Percentiles rank a stretch among this genome's conserved stretches.
These are phyloP conservation scores for Carterocephalus palaemon DNA, from an alignment of 2,888 invertebrate genomes.

Conservation along the genomic window DNA sequence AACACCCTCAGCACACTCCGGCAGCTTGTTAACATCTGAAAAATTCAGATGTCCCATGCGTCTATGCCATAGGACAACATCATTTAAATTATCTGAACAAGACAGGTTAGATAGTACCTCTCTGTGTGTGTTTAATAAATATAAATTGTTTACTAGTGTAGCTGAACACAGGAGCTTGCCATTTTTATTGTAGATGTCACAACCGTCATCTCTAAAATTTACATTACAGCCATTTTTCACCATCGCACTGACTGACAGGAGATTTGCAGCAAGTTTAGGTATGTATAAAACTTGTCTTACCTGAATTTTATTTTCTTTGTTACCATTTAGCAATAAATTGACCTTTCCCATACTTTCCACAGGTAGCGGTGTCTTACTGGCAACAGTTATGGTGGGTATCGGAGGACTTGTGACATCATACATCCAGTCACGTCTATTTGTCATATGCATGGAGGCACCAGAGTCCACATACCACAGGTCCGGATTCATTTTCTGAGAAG, in stretches of 20 bases:
- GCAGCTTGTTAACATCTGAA: slow-evolving; percentile 30
- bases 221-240: slow-evolving; percentile 29
- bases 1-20: slow-evolving; percentile 29
- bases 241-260: slow-evolving; percentile 33
- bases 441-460: slow-evolving; percentile 7
- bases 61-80: slow-evolving; percentile 18
- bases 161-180: slow-evolving; percentile 26
- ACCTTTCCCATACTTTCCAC: slow-evolving; percentile 30
- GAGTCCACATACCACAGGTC: slow-evolving; percentile 7
- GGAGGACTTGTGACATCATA: slow-evolving; percentile 10
- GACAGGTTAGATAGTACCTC: slow-evolving; percentile 17
- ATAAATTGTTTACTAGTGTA: slow-evolving; percentile 27
- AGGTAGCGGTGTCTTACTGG: slow-evolving; percentile 28
- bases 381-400: slow-evolving; percentile 25
- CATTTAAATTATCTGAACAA: background rate
- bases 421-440: background rate
- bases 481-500: background rate
- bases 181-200: slow-evolving; percentile 27
- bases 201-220: slow-evolving; percentile 25
- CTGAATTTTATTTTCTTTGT: no score
- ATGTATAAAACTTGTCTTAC: slow-evolving; percentile 31
- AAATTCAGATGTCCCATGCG: slow-evolving; percentile 33
- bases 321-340: slow-evolving; percentile 24
- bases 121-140: slow-evolving; percentile 23
- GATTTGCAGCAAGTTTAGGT: slow-evolving; percentile 29